Conservation (phyloP, 2,888 invertebrate species). For the Mythimna ferrago region DNA sequence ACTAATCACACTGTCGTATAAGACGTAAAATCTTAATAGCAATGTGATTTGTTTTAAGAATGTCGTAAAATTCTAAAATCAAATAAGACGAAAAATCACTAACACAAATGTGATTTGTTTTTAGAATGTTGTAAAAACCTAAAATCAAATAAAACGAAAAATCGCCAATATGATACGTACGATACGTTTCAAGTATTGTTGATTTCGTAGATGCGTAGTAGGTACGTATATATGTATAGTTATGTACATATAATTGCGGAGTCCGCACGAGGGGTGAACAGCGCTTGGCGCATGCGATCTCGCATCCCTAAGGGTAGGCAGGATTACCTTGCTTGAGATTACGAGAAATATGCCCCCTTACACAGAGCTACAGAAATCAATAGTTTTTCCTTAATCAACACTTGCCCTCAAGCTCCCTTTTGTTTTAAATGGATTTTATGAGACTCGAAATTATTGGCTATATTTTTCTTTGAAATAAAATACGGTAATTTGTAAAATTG, state of each 20-base stretch:
- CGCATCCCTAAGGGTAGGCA: conserved; percentile 62
- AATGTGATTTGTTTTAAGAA: too few species aligned
- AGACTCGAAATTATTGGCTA: not conserved
- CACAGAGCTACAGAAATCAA: conserved; percentile 66
- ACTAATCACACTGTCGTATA: too few species aligned
- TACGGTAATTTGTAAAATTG: not conserved
- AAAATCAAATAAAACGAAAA: not conserved
- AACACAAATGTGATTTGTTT: too few species aligned
- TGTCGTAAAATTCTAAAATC: too few species aligned
- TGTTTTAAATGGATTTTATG: conserved; percentile 22
- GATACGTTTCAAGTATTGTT: conserved; percentile 28
- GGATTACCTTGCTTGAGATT: conserved; percentile 70
- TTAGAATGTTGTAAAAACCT: not conserved
- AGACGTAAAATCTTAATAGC: too few species aligned
- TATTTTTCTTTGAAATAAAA: conserved; percentile 3
- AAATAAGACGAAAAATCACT: too few species aligned
- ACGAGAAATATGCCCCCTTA: conserved; percentile 65
- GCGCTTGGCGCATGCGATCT: conserved; percentile 73
- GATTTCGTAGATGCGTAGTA: conserved; percentile 38
- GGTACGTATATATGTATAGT: conserved; percentile 32
- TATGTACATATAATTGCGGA: conserved; percentile 68
- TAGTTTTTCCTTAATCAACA: conserved; percentile 66
- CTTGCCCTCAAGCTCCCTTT: conserved; percentile 29
- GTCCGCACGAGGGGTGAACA: conserved; percentile 66
- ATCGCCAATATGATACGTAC: conserved; percentile 1